Evolutionary conservation across 2,113 vertebrate genomes (phyloP).

Genomic region (Indicator maculatus): DNA sequence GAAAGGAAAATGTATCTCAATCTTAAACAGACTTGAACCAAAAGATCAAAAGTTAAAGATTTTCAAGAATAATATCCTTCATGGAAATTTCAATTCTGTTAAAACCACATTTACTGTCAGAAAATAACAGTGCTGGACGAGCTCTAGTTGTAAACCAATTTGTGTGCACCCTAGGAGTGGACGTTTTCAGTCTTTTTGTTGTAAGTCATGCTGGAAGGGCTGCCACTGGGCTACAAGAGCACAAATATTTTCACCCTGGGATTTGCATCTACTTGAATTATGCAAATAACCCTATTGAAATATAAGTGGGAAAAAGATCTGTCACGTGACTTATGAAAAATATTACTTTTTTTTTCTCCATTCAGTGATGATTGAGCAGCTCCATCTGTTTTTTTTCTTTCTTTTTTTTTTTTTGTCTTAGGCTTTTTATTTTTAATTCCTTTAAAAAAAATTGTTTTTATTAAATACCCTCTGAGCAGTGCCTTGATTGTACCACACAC

Average conservation of each 20-base stretch:
- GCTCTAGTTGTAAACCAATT: conserved; percentile 40
- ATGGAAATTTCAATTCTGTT: not conserved
- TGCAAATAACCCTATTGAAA: conserved; percentile 39
- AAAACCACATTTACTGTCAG: conserved; percentile 33
- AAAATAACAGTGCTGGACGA: conserved; percentile 41
- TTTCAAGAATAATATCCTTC: conserved; percentile 43
- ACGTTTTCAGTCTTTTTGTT: not conserved
- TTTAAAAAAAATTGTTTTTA: not conserved
- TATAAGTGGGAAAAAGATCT: conserved; percentile 1
- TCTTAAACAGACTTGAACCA: not conserved
- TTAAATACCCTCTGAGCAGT: not conserved
- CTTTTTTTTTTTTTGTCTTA: not conserved
- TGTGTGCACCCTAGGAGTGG: not conserved
- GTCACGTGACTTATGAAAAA: conserved; percentile 14
- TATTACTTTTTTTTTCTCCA: not conserved
- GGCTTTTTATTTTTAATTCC: not conserved
- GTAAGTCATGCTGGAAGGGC: conserved; percentile 46
- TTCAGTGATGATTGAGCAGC: not conserved
- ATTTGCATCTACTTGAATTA: conserved; percentile 54
- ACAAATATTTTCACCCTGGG: conserved; percentile 35
- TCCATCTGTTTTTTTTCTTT: not conserved
- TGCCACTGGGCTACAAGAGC: conserved; percentile 16
- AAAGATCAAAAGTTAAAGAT: conserved; percentile 36
- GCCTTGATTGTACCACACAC: not conserved
- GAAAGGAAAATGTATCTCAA: conserved; percentile 39